phyloP scores from a whole-genome alignment of 2,888 invertebrate species.

The Dascillus cervinus region DNA sequence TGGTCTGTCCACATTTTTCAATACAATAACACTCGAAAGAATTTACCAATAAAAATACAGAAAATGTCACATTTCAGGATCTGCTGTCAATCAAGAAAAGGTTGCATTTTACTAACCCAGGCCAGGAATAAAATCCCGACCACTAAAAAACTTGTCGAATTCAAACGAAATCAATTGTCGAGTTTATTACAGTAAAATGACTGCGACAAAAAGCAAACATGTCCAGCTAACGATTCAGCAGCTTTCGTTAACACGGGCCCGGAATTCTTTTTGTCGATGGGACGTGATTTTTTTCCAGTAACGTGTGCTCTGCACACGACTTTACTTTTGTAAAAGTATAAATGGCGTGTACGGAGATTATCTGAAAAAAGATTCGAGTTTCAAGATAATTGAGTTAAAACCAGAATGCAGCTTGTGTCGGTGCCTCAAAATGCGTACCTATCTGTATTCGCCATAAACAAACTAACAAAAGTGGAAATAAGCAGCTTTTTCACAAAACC shows the following conservation, averaged over 20 bases:
- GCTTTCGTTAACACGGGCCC: constrained; percentile 22
- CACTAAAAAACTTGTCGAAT: no score
- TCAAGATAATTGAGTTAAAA: constrained; percentile 36
- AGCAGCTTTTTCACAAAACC: constrained; percentile 15
- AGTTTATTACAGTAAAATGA: not conserved
- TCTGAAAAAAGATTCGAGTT: constrained; percentile 29
- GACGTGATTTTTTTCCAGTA: constrained; percentile 21
- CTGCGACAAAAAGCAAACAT: constrained; percentile 14
- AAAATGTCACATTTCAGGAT: no score
- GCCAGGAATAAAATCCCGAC: no score
- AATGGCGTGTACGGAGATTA: constrained; percentile 24
- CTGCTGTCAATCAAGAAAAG: no score
- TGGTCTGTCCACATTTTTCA: no score
- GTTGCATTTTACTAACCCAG: no score
- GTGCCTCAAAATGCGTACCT: no score
- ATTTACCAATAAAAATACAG: no score
- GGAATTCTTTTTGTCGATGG: constrained; percentile 17
- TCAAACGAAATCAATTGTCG: no score
- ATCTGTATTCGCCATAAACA: constrained; percentile 30
- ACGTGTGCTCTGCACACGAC: constrained; percentile 25
- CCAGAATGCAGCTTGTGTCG: constrained; percentile 20
- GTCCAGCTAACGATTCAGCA: constrained; percentile 26
- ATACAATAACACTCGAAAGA: no score
- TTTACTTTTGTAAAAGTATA: constrained; percentile 18
- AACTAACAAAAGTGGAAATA: constrained; percentile 19